Conservation (phyloP, 2,113 vertebrate genomes). For the Lamprologus sp. region DNA sequence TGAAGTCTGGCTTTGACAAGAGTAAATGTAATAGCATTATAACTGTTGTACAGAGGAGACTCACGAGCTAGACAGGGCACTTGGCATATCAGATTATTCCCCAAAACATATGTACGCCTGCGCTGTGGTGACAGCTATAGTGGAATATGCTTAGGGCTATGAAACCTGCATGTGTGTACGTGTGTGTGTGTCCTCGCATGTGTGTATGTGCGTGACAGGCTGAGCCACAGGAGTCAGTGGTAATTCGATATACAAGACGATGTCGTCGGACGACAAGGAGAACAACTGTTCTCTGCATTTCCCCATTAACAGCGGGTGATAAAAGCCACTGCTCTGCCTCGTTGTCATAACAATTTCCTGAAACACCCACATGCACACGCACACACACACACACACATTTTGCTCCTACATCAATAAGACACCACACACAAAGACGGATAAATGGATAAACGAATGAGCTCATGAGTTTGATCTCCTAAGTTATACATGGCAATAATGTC, state of each 20-base stretch:
- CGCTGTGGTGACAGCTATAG: conserved; percentile 24
- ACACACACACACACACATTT: not conserved
- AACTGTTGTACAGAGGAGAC: conserved; percentile 12
- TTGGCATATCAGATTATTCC: conserved; percentile 44
- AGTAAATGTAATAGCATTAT: conserved; percentile 36
- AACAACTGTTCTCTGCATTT: not conserved
- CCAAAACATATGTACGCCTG: conserved; percentile 46
- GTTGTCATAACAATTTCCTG: not conserved
- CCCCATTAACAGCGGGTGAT: not conserved
- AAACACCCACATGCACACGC: not conserved
- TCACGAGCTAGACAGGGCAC: not conserved
- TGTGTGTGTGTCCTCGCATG: not conserved
- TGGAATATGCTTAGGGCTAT: conserved; percentile 6
- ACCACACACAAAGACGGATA: not conserved
- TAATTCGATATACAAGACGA: not conserved
- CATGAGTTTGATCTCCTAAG: not conserved
- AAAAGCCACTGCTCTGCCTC: not conserved
- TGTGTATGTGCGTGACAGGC: not conserved
- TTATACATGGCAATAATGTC: not conserved
- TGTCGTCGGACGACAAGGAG: not conserved
- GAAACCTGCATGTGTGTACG: conserved; percentile 10
- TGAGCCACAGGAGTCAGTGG: not conserved
- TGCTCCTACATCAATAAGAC: not conserved
- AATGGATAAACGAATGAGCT: not conserved
- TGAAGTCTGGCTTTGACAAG: conserved; percentile 40